Conservation (phyloP, 2,113 vertebrate species). For the Labeo rohita region DNA sequence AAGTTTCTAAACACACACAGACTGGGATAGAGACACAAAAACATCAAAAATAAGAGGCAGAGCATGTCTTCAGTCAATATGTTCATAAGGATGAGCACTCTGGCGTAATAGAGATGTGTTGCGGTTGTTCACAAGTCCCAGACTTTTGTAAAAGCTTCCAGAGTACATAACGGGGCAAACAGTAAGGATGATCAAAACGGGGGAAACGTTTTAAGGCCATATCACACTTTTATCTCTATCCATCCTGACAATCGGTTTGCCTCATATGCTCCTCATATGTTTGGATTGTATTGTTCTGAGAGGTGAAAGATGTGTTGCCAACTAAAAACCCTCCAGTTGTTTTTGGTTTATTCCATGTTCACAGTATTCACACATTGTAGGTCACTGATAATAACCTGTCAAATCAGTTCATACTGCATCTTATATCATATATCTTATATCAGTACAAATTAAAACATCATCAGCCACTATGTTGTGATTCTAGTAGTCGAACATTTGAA, state of each 20-base stretch:
- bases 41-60: background rate
- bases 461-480: background rate
- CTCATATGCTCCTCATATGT: background rate
- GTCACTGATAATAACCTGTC: background rate
- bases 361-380: background rate
- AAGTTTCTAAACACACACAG: slow-evolving; percentile 13
- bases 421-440: background rate
- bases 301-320: background rate
- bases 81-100: background rate
- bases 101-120: slow-evolving; percentile 21
- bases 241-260: background rate
- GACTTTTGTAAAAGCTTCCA: background rate
- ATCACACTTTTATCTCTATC: background rate
- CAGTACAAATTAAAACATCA: background rate
- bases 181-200: background rate
- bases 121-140: background rate
- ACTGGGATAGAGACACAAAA: background rate
- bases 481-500: background rate
- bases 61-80: background rate
- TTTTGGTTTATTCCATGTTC: slow-evolving; percentile 9
- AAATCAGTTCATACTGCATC: background rate
- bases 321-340: background rate
- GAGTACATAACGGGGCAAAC: background rate
- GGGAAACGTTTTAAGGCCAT: too few species aligned
- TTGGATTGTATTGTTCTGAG: background rate